Conservation (phyloP, 2,113 vertebrate genomes). For the Callocephalon fimbriatum region DNA sequence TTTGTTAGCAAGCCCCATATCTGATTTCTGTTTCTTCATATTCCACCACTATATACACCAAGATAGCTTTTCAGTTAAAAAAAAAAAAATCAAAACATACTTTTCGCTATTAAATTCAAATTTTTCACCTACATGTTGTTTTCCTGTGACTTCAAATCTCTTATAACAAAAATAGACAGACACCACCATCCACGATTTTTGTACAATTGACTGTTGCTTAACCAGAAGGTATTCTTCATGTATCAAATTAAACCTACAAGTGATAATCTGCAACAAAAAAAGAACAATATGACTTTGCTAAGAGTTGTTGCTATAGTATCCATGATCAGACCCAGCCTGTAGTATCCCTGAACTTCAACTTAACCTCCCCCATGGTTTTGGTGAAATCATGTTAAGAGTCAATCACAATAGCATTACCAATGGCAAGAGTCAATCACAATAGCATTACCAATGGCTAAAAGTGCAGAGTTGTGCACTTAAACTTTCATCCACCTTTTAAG, state of each 20-base stretch:
- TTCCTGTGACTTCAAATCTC: not conserved
- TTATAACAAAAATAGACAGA: not conserved
- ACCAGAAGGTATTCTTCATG: not conserved
- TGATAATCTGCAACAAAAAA: not conserved
- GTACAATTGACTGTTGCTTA: not conserved
- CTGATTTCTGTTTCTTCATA: not conserved
- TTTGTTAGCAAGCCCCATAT: not conserved
- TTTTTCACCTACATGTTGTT: not conserved
- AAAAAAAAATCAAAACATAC: not conserved
- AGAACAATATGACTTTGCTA: not conserved
- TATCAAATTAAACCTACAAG: not conserved
- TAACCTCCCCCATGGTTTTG: not conserved
- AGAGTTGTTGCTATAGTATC: not conserved
- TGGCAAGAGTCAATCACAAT: fast-evolving
- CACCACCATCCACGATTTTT: not conserved
- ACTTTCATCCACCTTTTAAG: not conserved
- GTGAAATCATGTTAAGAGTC: not conserved
- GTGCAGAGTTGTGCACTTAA: not conserved
- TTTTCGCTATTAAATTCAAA: not conserved
- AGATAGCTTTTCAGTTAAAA: not conserved
- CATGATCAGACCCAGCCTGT: not conserved
- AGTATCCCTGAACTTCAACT: not conserved
- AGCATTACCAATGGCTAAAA: not conserved
- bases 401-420: not conserved
- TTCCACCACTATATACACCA: not conserved